A percentile compares a stretch with the other conserved stretches of the same genome.
These are phyloP conservation scores for Glossophaga mutica DNA, from an alignment of 2,797 vertebrate species.

Conservation along the genomic window DNA sequence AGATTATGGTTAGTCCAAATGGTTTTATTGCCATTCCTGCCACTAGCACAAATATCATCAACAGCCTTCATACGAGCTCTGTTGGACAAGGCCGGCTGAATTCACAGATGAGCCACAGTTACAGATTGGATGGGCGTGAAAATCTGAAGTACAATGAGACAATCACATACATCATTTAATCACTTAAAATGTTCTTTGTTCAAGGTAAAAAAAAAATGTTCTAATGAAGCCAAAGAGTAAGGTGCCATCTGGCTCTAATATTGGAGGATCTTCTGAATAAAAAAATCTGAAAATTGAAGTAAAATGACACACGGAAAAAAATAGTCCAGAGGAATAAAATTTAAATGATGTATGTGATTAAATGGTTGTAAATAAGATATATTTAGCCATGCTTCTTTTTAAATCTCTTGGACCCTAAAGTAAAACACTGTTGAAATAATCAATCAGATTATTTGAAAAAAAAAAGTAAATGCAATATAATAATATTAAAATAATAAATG, in stretches of 20 bases:
- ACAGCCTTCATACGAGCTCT: neutral
- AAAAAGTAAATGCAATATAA: neutral
- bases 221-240: neutral
- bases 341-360: neutral
- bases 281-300: neutral
- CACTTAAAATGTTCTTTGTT: slow-evolving; percentile 13
- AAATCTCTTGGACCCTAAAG: neutral
- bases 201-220: neutral
- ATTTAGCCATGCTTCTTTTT: neutral
- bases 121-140: neutral
- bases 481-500: neutral
- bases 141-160: neutral
- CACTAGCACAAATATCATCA: neutral
- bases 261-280: neutral
- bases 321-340: neutral
- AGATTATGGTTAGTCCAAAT: neutral
- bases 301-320: neutral
- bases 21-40: neutral
- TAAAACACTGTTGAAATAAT: neutral
- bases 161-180: slow-evolving; percentile 11
- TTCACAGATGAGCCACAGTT: neutral
- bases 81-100: neutral
- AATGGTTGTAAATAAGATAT: slow-evolving; percentile 9
- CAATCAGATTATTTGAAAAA: neutral
- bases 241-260: slow-evolving; percentile 5